Conservation (phyloP, 2,113 vertebrate species). For the Agelaius phoeniceus region DNA sequence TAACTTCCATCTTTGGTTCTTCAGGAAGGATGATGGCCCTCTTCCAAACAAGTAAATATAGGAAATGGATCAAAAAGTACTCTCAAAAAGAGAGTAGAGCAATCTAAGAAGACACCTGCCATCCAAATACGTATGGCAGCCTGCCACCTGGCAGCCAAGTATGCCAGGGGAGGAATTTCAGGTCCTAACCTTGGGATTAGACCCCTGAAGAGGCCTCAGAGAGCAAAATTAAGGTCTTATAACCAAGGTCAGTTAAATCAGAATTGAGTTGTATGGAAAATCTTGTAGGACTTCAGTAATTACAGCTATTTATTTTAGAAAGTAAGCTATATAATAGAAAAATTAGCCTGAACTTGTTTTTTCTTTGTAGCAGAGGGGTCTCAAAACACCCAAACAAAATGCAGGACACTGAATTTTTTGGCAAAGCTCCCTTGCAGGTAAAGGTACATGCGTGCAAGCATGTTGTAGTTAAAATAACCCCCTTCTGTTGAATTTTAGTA, state of each 20-base stretch:
- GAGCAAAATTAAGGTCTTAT: not conserved
- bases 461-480: not conserved
- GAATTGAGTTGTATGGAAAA: not conserved
- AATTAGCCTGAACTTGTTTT: not conserved
- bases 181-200: not conserved
- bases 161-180: not conserved
- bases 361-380: not conserved
- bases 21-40: not conserved
- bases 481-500: not conserved
- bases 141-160: not conserved
- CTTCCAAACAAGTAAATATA: not conserved
- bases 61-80: not conserved
- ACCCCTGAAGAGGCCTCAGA: not conserved
- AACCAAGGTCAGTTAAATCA: not conserved
- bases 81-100: not conserved
- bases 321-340: not conserved
- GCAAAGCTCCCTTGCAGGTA: not conserved
- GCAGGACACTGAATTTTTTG: not conserved
- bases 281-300: not conserved
- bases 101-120: not conserved
- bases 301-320: not conserved
- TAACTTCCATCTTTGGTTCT: not conserved
- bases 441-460: accelerated
- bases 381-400: not conserved
- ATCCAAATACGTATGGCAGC: not conserved